Evolutionary conservation across 2,113 vertebrate species (phyloP).

Genomic region (Athene cunicularia): DNA sequence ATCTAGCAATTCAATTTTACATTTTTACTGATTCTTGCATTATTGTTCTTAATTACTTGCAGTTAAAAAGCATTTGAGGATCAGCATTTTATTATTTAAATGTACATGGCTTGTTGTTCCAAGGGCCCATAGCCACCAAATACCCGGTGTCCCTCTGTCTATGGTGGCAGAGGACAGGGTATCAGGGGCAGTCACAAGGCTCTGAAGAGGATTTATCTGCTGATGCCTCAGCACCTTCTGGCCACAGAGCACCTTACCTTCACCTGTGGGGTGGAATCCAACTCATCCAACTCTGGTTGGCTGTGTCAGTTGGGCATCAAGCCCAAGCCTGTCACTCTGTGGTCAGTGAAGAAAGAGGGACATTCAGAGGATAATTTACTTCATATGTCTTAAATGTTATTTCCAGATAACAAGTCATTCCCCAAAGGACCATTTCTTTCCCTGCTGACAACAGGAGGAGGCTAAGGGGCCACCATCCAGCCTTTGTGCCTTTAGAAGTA

Average conservation of each 20-base stretch:
- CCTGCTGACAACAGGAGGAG: background rate
- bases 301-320: background rate
- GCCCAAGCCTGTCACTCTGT: background rate
- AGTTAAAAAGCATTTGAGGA: background rate
- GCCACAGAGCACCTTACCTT: background rate
- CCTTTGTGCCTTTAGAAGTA: background rate
- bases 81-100: background rate
- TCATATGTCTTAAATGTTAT: background rate
- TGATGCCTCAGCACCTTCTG: background rate
- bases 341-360: background rate
- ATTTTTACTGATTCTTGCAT: background rate
- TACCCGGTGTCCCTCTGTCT: background rate
- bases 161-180: background rate
- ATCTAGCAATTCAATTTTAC: background rate
- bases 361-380: background rate
- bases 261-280: background rate
- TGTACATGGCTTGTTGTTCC: background rate
- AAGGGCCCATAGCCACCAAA: background rate
- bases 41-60: background rate
- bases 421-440: background rate
- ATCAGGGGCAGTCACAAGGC: background rate
- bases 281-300: accelerated
- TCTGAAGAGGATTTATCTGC: background rate
- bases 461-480: background rate
- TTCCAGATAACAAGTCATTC: background rate